A percentile compares a stretch with the other conserved stretches of the same genome.
Evolutionary conservation across 2,113 vertebrate genomes (phyloP).

Genomic region (Hippocampus comes): DNA sequence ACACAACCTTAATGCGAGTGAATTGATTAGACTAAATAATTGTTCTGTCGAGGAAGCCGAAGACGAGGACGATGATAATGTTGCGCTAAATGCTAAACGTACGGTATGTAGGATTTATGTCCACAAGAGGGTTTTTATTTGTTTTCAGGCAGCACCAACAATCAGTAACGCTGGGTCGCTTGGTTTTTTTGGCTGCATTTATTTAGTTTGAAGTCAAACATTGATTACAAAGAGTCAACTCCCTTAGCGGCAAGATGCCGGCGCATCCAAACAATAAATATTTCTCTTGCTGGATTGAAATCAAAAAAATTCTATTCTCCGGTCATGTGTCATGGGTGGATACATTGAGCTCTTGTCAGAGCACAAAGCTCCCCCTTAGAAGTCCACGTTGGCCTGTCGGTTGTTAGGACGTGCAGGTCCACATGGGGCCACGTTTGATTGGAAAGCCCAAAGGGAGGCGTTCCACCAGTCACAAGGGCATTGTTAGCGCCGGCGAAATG

Average conservation of each 20-base stretch:
- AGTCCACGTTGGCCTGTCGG: slow-evolving; percentile 71
- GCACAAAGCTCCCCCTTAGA: slow-evolving; percentile 74
- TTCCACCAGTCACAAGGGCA: slow-evolving; percentile 77
- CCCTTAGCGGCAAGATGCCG: slow-evolving; percentile 27
- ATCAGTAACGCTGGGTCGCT: slow-evolving; percentile 25
- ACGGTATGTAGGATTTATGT: slow-evolving; percentile 14
- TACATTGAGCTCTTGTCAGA: slow-evolving; percentile 72
- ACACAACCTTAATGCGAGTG: too few relatives aligned
- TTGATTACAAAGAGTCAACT: slow-evolving; percentile 40
- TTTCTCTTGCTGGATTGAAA: slow-evolving; percentile 24
- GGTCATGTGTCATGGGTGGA: slow-evolving; percentile 67
- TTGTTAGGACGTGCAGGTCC: slow-evolving; percentile 72
- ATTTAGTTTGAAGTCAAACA: slow-evolving; percentile 41
- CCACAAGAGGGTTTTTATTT: slow-evolving; percentile 18
- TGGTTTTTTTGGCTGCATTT: slow-evolving; percentile 35
- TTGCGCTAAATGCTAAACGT: background rate
- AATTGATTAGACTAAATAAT: too few relatives aligned
- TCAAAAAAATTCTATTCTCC: slow-evolving; percentile 65
- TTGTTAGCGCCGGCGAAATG: slow-evolving; percentile 88
- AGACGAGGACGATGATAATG: background rate
- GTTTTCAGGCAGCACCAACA: slow-evolving; percentile 15
- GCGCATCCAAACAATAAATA: slow-evolving; percentile 27
- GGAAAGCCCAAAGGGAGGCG: slow-evolving; percentile 78
- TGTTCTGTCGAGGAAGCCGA: background rate
- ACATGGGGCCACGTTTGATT: slow-evolving; percentile 78